Evolutionary conservation across 2,113 vertebrate genomes (phyloP).

Genomic region (Rhegmatorhina hoffmannsi): DNA sequence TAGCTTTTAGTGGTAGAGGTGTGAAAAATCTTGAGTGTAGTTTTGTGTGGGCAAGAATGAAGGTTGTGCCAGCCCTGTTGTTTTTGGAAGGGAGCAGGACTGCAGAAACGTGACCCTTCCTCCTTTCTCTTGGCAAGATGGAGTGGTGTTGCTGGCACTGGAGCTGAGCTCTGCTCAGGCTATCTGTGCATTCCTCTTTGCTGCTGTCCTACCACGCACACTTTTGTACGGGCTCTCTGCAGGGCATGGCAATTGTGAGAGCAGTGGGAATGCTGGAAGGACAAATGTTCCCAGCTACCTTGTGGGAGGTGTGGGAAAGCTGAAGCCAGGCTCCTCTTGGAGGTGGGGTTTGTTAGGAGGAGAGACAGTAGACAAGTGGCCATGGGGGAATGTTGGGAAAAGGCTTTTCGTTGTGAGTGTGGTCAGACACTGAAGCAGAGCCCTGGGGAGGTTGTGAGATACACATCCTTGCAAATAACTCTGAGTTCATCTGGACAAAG

Average conservation of each 20-base stretch:
- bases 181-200: not conserved
- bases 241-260: not conserved
- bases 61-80: not conserved
- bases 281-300: not conserved
- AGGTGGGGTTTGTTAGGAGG: not conserved
- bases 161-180: not conserved
- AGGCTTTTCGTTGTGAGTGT: not conserved
- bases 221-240: not conserved
- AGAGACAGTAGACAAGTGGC: not conserved
- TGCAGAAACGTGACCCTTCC: not conserved
- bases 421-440: not conserved
- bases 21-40: not conserved
- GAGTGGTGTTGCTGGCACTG: not conserved
- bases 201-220: rapidly evolving
- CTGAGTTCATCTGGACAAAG: not conserved
- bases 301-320: not conserved
- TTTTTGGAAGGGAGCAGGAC: not conserved
- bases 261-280: not conserved
- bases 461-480: not conserved
- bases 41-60: not conserved
- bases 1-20: not conserved
- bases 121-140: not conserved
- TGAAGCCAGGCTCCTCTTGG: not conserved
- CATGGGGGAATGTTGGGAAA: not conserved
- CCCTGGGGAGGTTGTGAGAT: not conserved